Percentiles rank a stretch among this genome's conserved stretches.
phyloP scores from a whole-genome alignment of 1,140 invertebrate species.

The Caenorhabditis remanei region DNA sequence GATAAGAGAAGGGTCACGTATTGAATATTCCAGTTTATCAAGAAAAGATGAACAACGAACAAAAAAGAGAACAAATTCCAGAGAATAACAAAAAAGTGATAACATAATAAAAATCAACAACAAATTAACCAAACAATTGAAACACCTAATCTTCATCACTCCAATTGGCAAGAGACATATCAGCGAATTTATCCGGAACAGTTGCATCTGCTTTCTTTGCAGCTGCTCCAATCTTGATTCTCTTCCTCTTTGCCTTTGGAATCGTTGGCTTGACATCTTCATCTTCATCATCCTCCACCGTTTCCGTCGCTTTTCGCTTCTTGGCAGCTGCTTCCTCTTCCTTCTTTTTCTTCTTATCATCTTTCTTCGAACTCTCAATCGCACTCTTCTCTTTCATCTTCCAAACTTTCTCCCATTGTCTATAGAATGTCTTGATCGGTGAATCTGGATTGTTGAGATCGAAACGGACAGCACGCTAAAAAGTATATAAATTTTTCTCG shows the following conservation, averaged over 20 bases:
- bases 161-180: conserved; percentile 55
- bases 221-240: conserved; percentile 51
- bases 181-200: conserved; percentile 45
- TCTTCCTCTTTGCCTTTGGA: conserved; percentile 44
- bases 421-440: conserved; percentile 58
- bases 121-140: background rate
- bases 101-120: conserved; percentile 4
- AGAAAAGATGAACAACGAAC: background rate
- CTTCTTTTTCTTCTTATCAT: conserved; percentile 52
- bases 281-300: conserved; percentile 28
- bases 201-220: conserved; percentile 53
- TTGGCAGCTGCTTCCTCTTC: conserved; percentile 36
- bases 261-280: background rate
- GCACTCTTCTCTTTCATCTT: conserved; percentile 59
- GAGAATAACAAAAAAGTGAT: conserved; percentile 12
- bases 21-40: no score
- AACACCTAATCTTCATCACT: conserved; percentile 39
- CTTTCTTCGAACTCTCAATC: conserved; percentile 18
- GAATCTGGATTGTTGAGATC: conserved; percentile 57
- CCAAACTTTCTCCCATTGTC: conserved; percentile 63
- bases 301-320: background rate
- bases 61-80: background rate
- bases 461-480: conserved; percentile 56
- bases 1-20: no score
- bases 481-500: background rate